These are phyloP conservation scores for Prenolepis imparis DNA, from an alignment of 2,888 invertebrate species.

Conservation along the genomic window DNA sequence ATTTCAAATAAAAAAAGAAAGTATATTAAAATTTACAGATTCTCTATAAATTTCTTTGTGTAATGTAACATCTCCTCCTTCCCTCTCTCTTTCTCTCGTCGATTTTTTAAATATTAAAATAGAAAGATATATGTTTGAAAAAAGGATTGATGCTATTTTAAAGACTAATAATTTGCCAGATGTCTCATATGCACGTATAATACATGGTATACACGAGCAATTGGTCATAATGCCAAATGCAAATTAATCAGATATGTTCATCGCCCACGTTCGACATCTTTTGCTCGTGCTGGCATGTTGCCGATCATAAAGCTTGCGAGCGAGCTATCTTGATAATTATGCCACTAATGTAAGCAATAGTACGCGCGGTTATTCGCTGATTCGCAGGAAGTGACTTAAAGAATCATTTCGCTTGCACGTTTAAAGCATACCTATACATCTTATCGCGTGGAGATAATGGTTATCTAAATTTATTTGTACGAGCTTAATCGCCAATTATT, in stretches of 20 bases:
- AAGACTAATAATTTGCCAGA: background rate
- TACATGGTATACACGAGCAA: background rate
- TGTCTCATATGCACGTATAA: background rate
- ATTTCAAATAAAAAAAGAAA: background rate
- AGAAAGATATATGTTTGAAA: background rate
- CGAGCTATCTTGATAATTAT: slow-evolving; percentile 40
- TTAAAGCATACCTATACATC: background rate
- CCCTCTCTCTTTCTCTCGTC: background rate
- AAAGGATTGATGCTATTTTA: background rate
- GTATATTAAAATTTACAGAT: background rate
- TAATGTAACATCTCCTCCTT: background rate
- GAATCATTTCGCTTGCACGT: slow-evolving; percentile 1
- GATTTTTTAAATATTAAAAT: background rate
- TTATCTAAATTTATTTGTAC: slow-evolving; percentile 9
- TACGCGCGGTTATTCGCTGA: slow-evolving; percentile 1
- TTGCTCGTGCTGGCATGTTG: slow-evolving; percentile 15
- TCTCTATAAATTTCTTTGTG: background rate
- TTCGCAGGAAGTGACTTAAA: slow-evolving; percentile 5
- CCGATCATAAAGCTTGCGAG: slow-evolving; percentile 24
- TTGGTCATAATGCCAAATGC: slow-evolving; percentile 17
- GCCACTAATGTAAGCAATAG: slow-evolving; percentile 38
- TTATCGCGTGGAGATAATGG: slow-evolving; percentile 8
- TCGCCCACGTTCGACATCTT: slow-evolving; percentile 21
- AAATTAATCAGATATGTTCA: slow-evolving; percentile 43
- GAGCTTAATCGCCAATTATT: slow-evolving; percentile 7